Percentiles rank a stretch among this genome's conserved stretches.
Evolutionary conservation across 2,113 vertebrate species (phyloP).

Genomic region (Gallinago paraguaiae): DNA sequence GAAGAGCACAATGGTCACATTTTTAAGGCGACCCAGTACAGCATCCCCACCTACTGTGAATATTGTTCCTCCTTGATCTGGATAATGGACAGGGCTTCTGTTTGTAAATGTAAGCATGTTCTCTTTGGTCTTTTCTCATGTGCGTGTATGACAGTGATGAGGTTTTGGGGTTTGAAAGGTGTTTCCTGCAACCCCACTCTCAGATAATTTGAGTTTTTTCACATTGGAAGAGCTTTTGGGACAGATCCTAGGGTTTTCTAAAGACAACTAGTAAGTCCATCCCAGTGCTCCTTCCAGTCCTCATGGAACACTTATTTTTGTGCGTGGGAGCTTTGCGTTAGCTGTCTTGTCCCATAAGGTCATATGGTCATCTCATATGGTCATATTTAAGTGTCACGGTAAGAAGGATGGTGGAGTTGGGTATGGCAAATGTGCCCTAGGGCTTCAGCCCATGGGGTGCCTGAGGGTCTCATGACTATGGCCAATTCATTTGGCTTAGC

Average conservation of each 20-base stretch:
- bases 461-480: not conserved
- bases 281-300: not conserved
- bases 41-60: slow-evolving; percentile 98
- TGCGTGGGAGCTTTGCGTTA: not conserved
- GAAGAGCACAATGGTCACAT: slow-evolving; percentile 98
- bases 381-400: not conserved
- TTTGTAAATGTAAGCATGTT: slow-evolving; percentile 90
- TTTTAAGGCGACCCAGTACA: slow-evolving; percentile 97
- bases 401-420: not conserved
- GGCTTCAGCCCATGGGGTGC: not conserved
- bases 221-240: not conserved
- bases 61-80: slow-evolving; percentile 97
- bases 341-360: not conserved
- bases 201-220: not conserved
- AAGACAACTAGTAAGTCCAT: not conserved
- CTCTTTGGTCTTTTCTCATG: not conserved
- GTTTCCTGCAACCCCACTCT: not conserved
- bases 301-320: not conserved
- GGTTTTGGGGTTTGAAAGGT: not conserved
- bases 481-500: not conserved
- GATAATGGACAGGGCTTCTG: slow-evolving; percentile 98
- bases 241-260: not conserved
- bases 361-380: not conserved
- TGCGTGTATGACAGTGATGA: not conserved
- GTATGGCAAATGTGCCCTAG: not conserved